These are phyloP conservation scores for Schizothorax lantsangensis DNA, from an alignment of 2,797 vertebrate genomes.

Conservation along the genomic window DNA sequence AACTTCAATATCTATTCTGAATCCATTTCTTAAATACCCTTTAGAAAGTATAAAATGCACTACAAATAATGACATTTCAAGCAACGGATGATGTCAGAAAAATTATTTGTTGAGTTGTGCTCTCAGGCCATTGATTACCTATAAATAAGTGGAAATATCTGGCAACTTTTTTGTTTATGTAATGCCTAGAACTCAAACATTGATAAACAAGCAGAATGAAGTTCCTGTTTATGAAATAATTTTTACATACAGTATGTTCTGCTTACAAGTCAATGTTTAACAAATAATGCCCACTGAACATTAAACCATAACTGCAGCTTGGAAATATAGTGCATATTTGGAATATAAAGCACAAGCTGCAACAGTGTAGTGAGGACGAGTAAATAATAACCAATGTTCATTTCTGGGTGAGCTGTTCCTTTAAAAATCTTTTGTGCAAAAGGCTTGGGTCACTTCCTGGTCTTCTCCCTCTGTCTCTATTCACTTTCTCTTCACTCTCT, in stretches of 20 bases:
- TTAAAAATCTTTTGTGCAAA: background rate
- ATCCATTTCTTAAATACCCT: background rate
- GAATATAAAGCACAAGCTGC: background rate
- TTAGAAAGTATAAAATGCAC: background rate
- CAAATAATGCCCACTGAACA: background rate
- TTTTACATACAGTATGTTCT: no score
- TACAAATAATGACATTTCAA: background rate
- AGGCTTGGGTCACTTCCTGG: background rate
- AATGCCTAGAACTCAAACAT: no score
- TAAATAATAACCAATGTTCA: background rate
- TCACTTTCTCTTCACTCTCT: background rate
- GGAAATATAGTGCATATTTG: background rate
- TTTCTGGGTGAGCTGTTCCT: background rate
- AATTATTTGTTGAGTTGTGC: no score
- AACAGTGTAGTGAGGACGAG: background rate
- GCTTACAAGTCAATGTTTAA: no score
- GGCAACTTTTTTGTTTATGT: no score
- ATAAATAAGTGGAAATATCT: background rate
- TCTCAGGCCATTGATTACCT: background rate
- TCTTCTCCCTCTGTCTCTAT: background rate
- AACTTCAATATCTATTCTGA: background rate
- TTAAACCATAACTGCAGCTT: background rate
- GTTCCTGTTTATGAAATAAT: no score
- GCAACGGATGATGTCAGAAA: background rate
- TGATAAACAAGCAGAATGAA: no score